phyloP scores from a whole-genome alignment of 2,888 invertebrate genomes.

The Eristalis arbustorum region DNA sequence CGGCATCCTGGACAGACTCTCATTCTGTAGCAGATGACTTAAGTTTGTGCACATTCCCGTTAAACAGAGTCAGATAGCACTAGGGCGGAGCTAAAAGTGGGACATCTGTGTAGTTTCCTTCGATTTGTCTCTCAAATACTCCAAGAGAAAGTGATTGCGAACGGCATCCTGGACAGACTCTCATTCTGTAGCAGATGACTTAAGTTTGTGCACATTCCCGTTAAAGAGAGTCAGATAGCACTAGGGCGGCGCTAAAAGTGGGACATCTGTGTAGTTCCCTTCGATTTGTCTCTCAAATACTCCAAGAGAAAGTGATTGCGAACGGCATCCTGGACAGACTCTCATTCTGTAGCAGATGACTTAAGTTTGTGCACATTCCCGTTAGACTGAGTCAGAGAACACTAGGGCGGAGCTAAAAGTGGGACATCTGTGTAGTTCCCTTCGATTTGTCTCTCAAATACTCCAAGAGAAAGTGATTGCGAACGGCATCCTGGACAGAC shows the following conservation, averaged over 20 bases:
- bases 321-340: constrained; percentile 35
- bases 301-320: constrained; percentile 21
- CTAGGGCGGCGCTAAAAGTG: constrained; percentile 15
- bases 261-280: not conserved
- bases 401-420: not conserved
- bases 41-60: not conserved
- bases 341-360: constrained; percentile 26
- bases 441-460: not conserved
- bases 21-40: not conserved
- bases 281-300: constrained; percentile 23
- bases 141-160: constrained; percentile 27
- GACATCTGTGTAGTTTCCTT: not conserved
- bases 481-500: not conserved
- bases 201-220: constrained; percentile 17
- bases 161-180: constrained; percentile 33
- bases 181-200: constrained; percentile 34
- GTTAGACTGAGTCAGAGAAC: not conserved
- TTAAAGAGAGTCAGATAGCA: not conserved
- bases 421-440: not conserved
- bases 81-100: constrained; percentile 22
- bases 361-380: constrained; percentile 24
- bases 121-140: constrained; percentile 29
- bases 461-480: not conserved
- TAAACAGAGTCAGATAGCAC: no score
- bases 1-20: not conserved